A percentile compares a stretch with the other conserved stretches of the same genome.
These are phyloP conservation scores for Lymantria monacha DNA, from an alignment of 2,888 invertebrate species.

Conservation along the genomic window DNA sequence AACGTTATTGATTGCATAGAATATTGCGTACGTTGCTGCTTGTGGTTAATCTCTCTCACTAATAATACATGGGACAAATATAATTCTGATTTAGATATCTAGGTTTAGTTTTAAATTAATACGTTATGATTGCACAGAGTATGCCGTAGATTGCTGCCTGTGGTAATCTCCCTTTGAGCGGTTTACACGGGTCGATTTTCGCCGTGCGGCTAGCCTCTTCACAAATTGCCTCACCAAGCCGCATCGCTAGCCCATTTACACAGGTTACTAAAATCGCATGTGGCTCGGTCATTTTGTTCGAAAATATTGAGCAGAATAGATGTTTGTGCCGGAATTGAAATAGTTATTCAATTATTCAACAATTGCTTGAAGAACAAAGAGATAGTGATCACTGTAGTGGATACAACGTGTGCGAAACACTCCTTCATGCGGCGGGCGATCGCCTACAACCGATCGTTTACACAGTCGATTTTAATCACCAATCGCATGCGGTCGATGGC, in stretches of 20 bases:
- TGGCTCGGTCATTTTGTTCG: neutral
- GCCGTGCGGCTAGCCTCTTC: slow-evolving; percentile 40
- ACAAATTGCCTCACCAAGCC: slow-evolving; percentile 20
- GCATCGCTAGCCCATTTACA: neutral
- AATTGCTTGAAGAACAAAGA: slow-evolving; percentile 14
- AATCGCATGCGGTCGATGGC: slow-evolving; percentile 40
- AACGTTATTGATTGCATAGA: too few relatives aligned
- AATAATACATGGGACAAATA: too few relatives aligned
- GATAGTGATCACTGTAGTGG: too few relatives aligned
- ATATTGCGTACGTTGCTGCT: too few relatives aligned
- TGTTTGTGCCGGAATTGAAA: slow-evolving; percentile 1
- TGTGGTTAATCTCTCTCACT: too few relatives aligned
- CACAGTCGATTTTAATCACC: slow-evolving; percentile 29
- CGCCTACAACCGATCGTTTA: slow-evolving; percentile 32
- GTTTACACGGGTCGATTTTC: slow-evolving; percentile 44
- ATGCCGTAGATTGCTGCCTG: too few relatives aligned
- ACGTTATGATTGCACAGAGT: too few relatives aligned
- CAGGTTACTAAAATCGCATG: neutral
- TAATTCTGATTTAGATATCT: too few relatives aligned
- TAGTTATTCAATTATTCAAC: slow-evolving; percentile 15
- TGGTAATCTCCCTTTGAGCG: too few relatives aligned
- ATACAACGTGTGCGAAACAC: neutral
- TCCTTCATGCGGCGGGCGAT: neutral
- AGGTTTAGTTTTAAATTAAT: too few relatives aligned
- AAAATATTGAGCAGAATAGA: neutral